Conservation (phyloP, 2,888 invertebrate species). For the Ochropleura plecta region DNA sequence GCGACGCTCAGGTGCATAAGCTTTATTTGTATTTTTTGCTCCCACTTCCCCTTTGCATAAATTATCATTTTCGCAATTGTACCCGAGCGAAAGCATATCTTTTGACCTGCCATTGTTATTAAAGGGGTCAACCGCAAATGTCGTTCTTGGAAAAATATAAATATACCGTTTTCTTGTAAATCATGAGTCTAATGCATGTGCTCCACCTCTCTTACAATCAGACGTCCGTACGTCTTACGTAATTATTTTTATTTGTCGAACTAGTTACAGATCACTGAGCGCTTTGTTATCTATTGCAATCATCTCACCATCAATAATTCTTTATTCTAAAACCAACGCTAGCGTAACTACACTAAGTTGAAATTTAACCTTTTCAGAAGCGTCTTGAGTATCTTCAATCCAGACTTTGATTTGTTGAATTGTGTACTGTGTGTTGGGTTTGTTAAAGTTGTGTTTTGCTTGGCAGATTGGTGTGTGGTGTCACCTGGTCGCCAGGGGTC, state of each 20-base stretch:
- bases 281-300: conserved; percentile 85
- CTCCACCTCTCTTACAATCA: conserved; percentile 56
- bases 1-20: conserved; percentile 88
- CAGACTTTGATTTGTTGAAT: conserved; percentile 21
- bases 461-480: conserved; percentile 60
- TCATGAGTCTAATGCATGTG: not conserved
- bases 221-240: conserved; percentile 57
- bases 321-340: conserved; percentile 73
- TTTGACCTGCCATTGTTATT: conserved; percentile 45
- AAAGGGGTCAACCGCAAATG: conserved; percentile 18
- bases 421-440: conserved; percentile 36
- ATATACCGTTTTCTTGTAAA: not conserved
- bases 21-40: conserved; percentile 87
- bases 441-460: conserved; percentile 69
- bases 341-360: conserved; percentile 70
- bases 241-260: conserved; percentile 83
- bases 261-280: conserved; percentile 87
- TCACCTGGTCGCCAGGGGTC: conserved; percentile 85
- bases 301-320: conserved; percentile 71
- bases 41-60: conserved; percentile 90
- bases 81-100: conserved; percentile 64
- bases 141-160: not conserved
- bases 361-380: conserved; percentile 71
- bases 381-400: conserved; percentile 70
- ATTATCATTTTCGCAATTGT: conserved; percentile 84